Evolutionary conservation across 2,888 invertebrate species (phyloP), one percentile per base, ranked within the genome.

Genomic region (Volucella bombylans): DNA sequence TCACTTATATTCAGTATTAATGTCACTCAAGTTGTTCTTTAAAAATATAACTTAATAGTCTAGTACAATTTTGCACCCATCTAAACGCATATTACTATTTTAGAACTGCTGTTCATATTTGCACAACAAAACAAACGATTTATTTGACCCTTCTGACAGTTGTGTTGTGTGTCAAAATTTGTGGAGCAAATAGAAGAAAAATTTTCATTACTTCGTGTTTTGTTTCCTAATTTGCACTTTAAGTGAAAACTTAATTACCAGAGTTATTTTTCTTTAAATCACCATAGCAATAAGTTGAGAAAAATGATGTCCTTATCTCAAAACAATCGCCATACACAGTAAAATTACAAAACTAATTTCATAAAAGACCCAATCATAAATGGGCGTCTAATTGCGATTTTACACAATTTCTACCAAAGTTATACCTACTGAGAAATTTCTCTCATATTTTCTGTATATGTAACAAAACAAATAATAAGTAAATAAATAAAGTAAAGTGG

Each of bases 201-300:
- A 61, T 11, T 49, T 77, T 73, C 79, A 57, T 64, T 23, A 47
- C 43, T 79, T 74, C 83, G 83, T 83, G 83, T 85, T 85, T 85
- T 85, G 76, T 72, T 85, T 85, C 68, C 68, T 68, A 80, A 85
- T 80, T 77, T 81, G 11, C 67, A 59, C 62, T 74, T 45, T 31
- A 11, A 8, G 59, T 71, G 68, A 85, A 85, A 72, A 72, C 41
- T 79, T 65, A 67, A 72, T 79, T 67, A 45, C 15, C 67, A 15
- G 6, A 1, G 10, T n/a, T 23, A n/a, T 47, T 18, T 39, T 43
- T 59, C 14, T 61, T 12, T 23, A n/a, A 68, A 54, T 67, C 54
- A 65, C 38, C 18, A 2, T 49, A 71, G 14, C n/a, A 49, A 50
- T 38, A 15, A 54, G 18, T n/a, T 31, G 0, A 31, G 54, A 62